These are phyloP conservation scores for Syrista parreyssii DNA, from an alignment of 2,888 invertebrate species.

Conservation along the genomic window DNA sequence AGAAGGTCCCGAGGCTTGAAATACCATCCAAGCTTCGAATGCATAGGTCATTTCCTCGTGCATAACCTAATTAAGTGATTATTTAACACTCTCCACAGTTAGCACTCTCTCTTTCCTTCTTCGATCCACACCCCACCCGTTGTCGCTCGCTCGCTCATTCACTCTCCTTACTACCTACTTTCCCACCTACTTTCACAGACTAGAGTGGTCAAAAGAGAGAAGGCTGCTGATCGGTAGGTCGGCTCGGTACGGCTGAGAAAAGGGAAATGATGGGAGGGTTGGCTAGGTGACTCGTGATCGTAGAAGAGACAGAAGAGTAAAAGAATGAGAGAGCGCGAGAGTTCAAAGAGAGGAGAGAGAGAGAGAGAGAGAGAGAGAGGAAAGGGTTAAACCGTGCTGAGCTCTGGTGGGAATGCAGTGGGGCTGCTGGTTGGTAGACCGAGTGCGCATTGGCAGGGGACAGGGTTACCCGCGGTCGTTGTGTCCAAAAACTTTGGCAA, in stretches of 20 bases:
- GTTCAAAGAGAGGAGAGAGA: background rate
- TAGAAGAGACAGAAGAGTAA: background rate
- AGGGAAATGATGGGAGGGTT: background rate
- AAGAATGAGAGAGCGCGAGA: background rate
- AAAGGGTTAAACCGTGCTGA: conserved; percentile 21
- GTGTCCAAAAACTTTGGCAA: conserved; percentile 66
- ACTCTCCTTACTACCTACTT: conserved; percentile 28
- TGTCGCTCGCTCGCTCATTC: conserved; percentile 18
- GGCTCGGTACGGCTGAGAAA: background rate
- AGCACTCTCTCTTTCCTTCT: conserved; percentile 12
- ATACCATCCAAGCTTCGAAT: conserved; percentile 43
- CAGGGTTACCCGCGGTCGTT: conserved; percentile 65
- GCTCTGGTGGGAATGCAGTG: conserved; percentile 9
- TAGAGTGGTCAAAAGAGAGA: background rate
- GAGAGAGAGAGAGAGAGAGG: background rate
- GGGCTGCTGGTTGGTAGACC: conserved; percentile 4
- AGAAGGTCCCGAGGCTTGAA: conserved; percentile 37
- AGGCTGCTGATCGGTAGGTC: background rate
- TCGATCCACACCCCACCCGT: conserved; percentile 14
- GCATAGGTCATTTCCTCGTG: conserved; percentile 63
- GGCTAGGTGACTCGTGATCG: background rate
- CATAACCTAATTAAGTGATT: conserved; percentile 64
- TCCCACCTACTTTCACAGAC: conserved; percentile 33
- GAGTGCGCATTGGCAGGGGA: conserved; percentile 20
- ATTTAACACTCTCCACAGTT: conserved; percentile 48